Evolutionary conservation across 2,888 invertebrate species (phyloP).

Genomic region (Andrena dorsata): DNA sequence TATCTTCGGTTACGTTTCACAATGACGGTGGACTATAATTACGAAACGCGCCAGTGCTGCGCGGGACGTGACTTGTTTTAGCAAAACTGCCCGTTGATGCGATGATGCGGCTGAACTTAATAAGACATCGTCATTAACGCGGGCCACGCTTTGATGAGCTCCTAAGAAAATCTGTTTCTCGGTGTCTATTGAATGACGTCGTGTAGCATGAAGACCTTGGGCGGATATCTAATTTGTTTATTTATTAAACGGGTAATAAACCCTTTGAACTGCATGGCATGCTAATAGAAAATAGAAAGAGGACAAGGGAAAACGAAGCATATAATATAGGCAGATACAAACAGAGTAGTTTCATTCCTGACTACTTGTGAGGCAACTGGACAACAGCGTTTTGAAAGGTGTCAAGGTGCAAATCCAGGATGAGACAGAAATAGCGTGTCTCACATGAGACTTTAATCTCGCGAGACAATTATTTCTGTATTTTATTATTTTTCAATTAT

Average conservation of each 20-base stretch:
- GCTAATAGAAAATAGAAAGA: too few species aligned
- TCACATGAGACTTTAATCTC: too few species aligned
- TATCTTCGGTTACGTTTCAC: constrained; percentile 38
- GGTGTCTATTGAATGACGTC: constrained; percentile 1
- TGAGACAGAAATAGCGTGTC: too few species aligned
- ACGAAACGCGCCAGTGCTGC: constrained; percentile 39
- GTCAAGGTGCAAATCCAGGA: too few species aligned
- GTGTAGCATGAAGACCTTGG: neutral
- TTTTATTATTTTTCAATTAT: too few species aligned
- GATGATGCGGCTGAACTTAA: constrained; percentile 32
- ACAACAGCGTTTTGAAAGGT: too few species aligned
- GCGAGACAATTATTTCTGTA: too few species aligned
- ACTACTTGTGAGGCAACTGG: too few species aligned
- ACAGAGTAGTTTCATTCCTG: too few species aligned
- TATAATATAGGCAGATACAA: too few species aligned
- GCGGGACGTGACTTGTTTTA: constrained; percentile 38
- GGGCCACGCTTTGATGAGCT: constrained; percentile 2
- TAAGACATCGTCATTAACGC: constrained; percentile 16
- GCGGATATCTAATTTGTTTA: neutral
- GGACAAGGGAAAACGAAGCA: too few species aligned
- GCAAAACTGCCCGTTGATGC: constrained; percentile 24
- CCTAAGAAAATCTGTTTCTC: neutral
- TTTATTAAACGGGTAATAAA: neutral
- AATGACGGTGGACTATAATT: constrained; percentile 49
- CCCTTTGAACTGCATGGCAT: too few species aligned